Base-by-base conservation (phyloP, 2,113 vertebrate species). In the Lates calcarifer region DNA sequence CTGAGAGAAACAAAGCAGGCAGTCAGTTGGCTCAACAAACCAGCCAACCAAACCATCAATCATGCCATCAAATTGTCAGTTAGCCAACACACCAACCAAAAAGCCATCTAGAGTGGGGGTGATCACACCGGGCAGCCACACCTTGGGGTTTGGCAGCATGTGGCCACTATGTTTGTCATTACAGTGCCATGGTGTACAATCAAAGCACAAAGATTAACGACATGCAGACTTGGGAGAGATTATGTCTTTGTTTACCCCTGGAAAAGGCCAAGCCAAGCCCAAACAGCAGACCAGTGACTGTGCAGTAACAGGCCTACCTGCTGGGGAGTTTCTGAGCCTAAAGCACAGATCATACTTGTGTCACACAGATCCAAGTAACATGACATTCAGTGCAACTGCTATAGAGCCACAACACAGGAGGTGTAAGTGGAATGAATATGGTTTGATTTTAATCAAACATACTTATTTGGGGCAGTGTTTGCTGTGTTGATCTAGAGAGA, bases 171-270 rank as follows among this genome's bases (percentile, higher is more conserved):
- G 66, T 88, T 89, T 86, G 85, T 87, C 69, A 88, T 88, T 87
- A 82, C 71, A 82, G 24, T 10, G 58, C 47, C 83, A 69, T 45
- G 51, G 43, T 64, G 77, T 85, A 74, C 74, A 76, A 74, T 88
- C 71, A 82, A 68, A 83, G 69, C 51, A 74, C 35, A 12, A 88
- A 82, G 90, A 90, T 87, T 80, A 89, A 89, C 58, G 64, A 63
- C 65, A n/a, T 51, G 31, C 66, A 82, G 81, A 56, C 81, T 33
- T 53, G n/a, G 39, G 29, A 66, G 58, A 85, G 85, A 87, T 87
- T 77, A 84, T 64, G 31, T 72, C 74, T 84, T 68, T 89, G 70
- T 89, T 89, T 77, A 86, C 76, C 18, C 11, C 69, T 64, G 51
- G 64, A 84, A 64, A 71, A 66, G 28, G 62, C 56, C 60, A 67